Evolutionary conservation across 2,113 vertebrate species (phyloP), one percentile per base, ranked within the genome.

Genomic region (Pedetes capensis): DNA sequence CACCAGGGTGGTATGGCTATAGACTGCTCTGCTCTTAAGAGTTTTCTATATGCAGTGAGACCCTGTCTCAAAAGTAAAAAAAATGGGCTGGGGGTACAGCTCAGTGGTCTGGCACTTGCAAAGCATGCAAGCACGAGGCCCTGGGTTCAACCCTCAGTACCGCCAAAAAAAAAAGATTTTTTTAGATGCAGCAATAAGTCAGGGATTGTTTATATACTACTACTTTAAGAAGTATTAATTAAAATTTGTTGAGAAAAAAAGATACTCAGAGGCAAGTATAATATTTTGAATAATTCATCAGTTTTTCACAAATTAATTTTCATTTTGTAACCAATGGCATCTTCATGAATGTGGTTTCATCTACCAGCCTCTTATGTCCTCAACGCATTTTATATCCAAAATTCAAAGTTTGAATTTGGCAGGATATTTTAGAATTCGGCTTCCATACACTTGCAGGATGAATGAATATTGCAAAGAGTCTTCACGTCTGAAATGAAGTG

Each of bases 271-370:
- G 49, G 6, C 53, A 0, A 71, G 79, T 63, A 64, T 71, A 44
- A 72, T 20, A 59, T 18, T 25, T 63, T 55, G 44, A 59, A 29
- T 7, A 53, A 87, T 88, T 94, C 32, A 32, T 68, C n/a, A 72
- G 23, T 84, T 82, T 87, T 87, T 92, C 66, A 59, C 1, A 84
- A 93, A 78, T 85, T 90, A 59, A 25, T 57, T 93, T 95, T 82
- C 17, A 39, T 85, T 34, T 80, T 88, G 4, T 3, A 59, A 69
- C 72, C 42, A 84, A 49, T 55, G 49, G 3, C 11, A n/a, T 20
- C 64, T 92, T 89, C 13, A 49, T 64, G 32, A 34, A 76, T 86
- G 75, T 49, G 34, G 7, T 64, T 34, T 23, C 13, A 37, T 42
- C 29, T 92, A 74, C 4, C 18, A 82, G 10, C 12, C 57, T 83